Evolutionary conservation across 2,888 invertebrate genomes (phyloP).

Genomic region (Lathronympha strigana): DNA sequence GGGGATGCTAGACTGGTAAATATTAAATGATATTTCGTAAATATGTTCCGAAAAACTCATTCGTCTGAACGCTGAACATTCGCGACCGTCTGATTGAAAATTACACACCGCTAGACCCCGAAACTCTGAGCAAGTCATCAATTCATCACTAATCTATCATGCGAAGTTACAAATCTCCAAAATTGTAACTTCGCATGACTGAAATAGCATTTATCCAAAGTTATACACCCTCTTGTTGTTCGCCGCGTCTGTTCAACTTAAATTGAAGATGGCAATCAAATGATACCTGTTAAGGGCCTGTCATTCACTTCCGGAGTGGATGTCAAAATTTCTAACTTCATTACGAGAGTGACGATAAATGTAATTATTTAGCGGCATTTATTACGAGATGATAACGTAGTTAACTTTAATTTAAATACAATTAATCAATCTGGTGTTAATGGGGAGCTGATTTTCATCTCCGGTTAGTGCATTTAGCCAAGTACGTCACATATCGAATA

Average conservation of each 20-base stretch:
- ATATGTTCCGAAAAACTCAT: too few species aligned
- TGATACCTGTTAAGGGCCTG: constrained; percentile 32
- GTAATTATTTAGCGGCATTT: too few species aligned
- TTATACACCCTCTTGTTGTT: constrained; percentile 7
- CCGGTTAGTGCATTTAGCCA: too few species aligned
- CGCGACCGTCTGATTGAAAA: too few species aligned
- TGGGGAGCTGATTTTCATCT: too few species aligned
- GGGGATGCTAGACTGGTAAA: too few species aligned
- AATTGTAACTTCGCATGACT: neutral
- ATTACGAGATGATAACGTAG: neutral
- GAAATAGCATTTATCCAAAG: neutral
- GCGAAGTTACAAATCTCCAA: too few species aligned
- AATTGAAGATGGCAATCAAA: constrained; percentile 28
- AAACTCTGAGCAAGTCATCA: too few species aligned
- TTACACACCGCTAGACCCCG: too few species aligned
- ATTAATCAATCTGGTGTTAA: neutral
- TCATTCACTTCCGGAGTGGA: constrained; percentile 12
- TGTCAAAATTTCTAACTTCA: constrained; percentile 21
- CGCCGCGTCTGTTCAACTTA: constrained; percentile 15
- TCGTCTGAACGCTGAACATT: too few species aligned
- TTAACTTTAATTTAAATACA: neutral
- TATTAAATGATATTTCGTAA: too few species aligned
- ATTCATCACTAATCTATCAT: constrained; percentile 3
- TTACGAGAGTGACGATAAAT: constrained; percentile 14
- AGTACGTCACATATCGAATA: too few species aligned